Evolutionary conservation across 2,797 vertebrate genomes (phyloP), one percentile per base, ranked within the genome.

Genomic region (Amblyopsis hoosieri): DNA sequence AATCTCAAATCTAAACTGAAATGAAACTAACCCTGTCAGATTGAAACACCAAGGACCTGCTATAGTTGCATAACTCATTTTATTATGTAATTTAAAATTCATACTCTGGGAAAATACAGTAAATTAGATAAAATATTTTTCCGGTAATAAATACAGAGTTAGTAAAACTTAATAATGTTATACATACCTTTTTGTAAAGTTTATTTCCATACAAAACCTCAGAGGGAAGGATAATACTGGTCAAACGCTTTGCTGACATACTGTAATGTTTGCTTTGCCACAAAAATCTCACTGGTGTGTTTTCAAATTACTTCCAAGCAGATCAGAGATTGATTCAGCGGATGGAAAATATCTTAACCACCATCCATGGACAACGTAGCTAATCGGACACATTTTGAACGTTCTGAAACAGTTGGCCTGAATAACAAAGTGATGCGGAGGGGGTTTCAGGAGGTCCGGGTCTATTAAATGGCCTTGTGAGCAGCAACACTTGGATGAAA

Each of bases 1-100:
- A 83, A 88, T 89, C 81, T 83, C 71, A 80, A 79, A 79, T 3
- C 69, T 78, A 76, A 90, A 87, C 79, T 86, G 63, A 87, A 85
- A 83, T 82, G 71, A 83, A 69, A 67, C 74, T 84, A 74, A 80
- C 57, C 63, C 72, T 68, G 76, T 79, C 76, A 50, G 72, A 29
- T 29, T 29, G 23, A 85, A 88, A 84, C 81, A 87, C 72, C 73
- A 69, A 79, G 74, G 70, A 85, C 84, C 79, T 76, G 72, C 67
- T 80, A 58, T 66, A 42, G 74, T 78, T 86, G 69, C 80, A 75
- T 77, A 84, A 86, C 66, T 54, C 46, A 23, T 55, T 64, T 71
- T 66, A 72, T 74, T 82, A 72, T 79, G 74, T 85, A 52, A 80
- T 84, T 31, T 46, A 4, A 29, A 58, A 72, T 81, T 60, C 6